Conservation (phyloP, 1,140 invertebrate genomes). For the Bombus difficillimus region DNA sequence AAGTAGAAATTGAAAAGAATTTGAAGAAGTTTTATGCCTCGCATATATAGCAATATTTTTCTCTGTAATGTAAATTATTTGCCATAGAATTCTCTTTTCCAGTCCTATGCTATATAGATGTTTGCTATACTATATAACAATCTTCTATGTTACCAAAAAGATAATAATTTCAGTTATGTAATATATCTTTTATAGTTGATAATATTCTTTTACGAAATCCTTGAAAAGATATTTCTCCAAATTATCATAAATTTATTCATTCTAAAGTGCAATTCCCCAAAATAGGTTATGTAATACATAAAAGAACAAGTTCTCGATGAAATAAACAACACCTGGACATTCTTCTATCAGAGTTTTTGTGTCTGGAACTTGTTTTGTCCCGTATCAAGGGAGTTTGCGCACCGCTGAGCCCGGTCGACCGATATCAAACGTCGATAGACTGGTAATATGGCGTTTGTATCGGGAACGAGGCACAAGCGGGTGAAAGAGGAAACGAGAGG, state of each 20-base stretch:
- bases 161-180: background rate
- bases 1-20: background rate
- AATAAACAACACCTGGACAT: background rate
- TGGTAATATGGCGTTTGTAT: conserved; percentile 42
- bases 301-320: background rate
- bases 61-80: too few species aligned
- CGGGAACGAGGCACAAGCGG: conserved; percentile 1
- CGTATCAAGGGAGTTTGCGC: conserved; percentile 18
- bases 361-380: conserved; percentile 15
- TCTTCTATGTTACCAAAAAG: background rate
- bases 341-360: background rate
- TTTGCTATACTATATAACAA: background rate
- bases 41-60: background rate
- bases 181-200: background rate
- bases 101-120: too few species aligned
- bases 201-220: background rate
- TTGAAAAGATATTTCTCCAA: too few species aligned
- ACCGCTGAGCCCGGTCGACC: conserved; percentile 16
- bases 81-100: too few species aligned
- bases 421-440: conserved; percentile 51
- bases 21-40: background rate
- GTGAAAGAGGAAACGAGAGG: conserved; percentile 48
- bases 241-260: background rate
- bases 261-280: background rate
- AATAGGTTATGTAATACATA: background rate